Evolutionary conservation across 2,113 vertebrate genomes (phyloP), one percentile per base, ranked within the genome.

Genomic region (Pristiophorus japonicus): DNA sequence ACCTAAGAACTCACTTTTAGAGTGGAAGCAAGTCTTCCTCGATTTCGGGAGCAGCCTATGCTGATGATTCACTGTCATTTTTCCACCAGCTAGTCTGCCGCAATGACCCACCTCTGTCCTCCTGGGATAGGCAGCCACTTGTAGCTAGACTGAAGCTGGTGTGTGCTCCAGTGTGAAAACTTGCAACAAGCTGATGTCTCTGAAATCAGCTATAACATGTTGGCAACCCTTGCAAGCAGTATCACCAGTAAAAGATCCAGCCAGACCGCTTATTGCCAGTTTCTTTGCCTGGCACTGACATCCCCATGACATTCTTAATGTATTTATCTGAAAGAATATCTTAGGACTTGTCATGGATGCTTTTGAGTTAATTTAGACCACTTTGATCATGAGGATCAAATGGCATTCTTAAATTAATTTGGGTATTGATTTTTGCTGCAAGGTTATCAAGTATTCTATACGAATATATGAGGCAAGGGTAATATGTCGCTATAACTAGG

Each of bases 381-480:
- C 55, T 90, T 62, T 62, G 55, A 90, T 90, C 24, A 51, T 87
- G 84, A 87, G 47, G 84, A 51, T 87, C 45, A 87, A 87, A 87
- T 27, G 84, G 47, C 10, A 51, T 51, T 87, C 51, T 62, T 59
- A 90, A 90, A 62, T 62, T 90, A 88, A 62, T 59, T 90, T 90
- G 11, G 51, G 62, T 18, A 18, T n/a, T 87, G 84, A 87, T 47
- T 87, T 87, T 11, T 62, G 51, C 55, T 3, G 55, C 30, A 62
- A 0, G 16, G 30, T 90, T 90, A 90, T 59, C 55, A 90, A 62
- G 87, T 62, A 90, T 59, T 62, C 59, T 14, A 90, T 90, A 59
- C 27, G 34, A 90, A 90, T 90, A 14, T 51, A 55, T 62, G 87
- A 30, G 55, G 30, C 51, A 62, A 59, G 5, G 55, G 11, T 51